phyloP scores from a whole-genome alignment of 1,140 invertebrate genomes.

The Apis dorsata region DNA sequence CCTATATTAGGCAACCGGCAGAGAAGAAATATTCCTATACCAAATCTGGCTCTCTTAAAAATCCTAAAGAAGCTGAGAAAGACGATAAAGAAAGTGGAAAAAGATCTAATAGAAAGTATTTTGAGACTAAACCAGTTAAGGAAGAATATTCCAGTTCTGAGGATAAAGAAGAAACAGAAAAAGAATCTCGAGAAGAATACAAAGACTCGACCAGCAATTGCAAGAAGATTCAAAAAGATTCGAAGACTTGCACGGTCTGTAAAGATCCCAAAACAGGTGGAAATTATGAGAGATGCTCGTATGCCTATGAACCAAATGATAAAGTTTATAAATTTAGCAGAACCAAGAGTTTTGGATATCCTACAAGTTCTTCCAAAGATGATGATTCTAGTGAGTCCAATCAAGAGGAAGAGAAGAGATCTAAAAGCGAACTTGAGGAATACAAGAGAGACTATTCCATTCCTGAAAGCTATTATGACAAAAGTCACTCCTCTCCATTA shows the following conservation, averaged over 20 bases:
- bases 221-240: conserved; percentile 82
- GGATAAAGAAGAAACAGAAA: background rate
- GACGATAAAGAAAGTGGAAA: background rate
- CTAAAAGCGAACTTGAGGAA: background rate
- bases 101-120: background rate
- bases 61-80: conserved; percentile 80
- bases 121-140: background rate
- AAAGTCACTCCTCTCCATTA: background rate
- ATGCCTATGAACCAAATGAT: conserved; percentile 84
- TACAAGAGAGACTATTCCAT: conserved; percentile 43
- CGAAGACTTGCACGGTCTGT: conserved; percentile 85
- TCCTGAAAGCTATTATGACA: conserved; percentile 17
- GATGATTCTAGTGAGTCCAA: background rate
- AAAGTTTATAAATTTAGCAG: conserved; percentile 84
- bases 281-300: conserved; percentile 86
- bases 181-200: background rate
- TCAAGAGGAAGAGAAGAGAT: background rate
- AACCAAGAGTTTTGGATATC: conserved; percentile 73
- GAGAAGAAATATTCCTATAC: conserved; percentile 85
- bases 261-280: conserved; percentile 85
- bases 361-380: background rate
- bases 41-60: conserved; percentile 69
- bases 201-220: conserved; percentile 70
- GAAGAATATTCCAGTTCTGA: background rate
- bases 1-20: conserved; percentile 85